Conservation (phyloP, 1,140 invertebrate genomes). For the Heliconius melpomene region DNA sequence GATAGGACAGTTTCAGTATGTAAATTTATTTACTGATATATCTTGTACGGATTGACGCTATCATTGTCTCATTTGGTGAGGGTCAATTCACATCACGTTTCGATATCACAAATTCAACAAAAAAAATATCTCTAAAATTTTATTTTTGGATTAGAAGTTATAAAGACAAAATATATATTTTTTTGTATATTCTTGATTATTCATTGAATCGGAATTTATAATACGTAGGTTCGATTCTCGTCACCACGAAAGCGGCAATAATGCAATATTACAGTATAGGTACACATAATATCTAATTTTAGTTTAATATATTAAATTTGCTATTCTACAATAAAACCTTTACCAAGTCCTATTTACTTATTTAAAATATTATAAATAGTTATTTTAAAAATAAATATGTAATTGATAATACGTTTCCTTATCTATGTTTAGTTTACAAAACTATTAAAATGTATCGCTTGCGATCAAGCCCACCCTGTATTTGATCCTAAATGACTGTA, state of each 20-base stretch:
- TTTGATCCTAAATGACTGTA: slow-evolving; percentile 52
- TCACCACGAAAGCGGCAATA: no score
- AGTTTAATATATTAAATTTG: slow-evolving; percentile 1
- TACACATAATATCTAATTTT: not conserved
- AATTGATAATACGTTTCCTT: not conserved
- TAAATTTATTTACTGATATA: no score
- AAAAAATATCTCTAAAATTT: no score
- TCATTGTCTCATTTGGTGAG: no score
- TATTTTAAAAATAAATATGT: slow-evolving; percentile 22
- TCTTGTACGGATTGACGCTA: no score
- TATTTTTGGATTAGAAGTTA: not conserved
- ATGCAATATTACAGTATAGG: not conserved
- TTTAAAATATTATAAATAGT: not conserved
- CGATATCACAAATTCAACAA: no score
- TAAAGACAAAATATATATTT: no score
- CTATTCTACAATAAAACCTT: slow-evolving; percentile 14
- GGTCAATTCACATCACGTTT: no score
- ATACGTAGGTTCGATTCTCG: no score
- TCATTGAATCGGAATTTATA: no score
- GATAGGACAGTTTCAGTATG: not conserved
- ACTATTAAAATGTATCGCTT: slow-evolving; percentile 16
- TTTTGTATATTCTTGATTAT: no score
- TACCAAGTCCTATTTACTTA: not conserved
- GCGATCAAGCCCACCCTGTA: slow-evolving; percentile 57
- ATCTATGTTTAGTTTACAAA: slow-evolving; percentile 16